Conservation (phyloP, 1,140 invertebrate genomes). For the Ganaspis sp. region DNA sequence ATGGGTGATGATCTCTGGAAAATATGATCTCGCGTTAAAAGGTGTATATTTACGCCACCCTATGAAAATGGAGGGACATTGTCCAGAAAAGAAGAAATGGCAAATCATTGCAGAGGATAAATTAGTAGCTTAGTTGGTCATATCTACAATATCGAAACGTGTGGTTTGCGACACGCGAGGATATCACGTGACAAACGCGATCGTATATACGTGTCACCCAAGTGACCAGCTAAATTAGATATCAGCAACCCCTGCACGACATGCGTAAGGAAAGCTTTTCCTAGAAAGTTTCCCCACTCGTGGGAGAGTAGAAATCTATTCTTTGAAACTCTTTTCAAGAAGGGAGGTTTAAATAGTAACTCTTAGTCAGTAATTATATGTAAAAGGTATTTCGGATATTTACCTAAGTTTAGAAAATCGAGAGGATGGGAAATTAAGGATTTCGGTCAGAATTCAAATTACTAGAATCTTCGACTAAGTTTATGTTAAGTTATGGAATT, state of each 20-base stretch:
- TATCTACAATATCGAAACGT: conserved; percentile 48
- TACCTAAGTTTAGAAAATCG: no score
- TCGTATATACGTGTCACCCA: conserved; percentile 55
- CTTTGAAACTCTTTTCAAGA: background rate
- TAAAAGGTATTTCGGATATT: no score
- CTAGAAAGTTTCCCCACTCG: background rate
- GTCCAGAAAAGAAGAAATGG: background rate
- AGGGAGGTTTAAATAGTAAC: background rate
- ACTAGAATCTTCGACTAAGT: no score
- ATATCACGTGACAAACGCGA: conserved; percentile 54
- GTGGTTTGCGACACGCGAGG: conserved; percentile 60
- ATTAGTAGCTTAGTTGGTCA: background rate
- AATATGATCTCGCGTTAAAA: background rate
- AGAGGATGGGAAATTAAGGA: no score
- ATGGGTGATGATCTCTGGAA: no score
- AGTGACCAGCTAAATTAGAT: conserved; percentile 25
- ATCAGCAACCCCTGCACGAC: conserved; percentile 15
- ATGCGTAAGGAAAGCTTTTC: conserved; percentile 19
- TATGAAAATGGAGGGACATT: background rate
- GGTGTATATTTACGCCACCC: background rate
- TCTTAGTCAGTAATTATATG: background rate
- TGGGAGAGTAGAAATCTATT: conserved; percentile 13
- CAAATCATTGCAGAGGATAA: conserved; percentile 4
- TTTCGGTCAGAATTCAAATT: no score
- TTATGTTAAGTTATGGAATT: no score